A percentile compares a stretch with the other conserved stretches of the same genome.
Evolutionary conservation across 2,888 invertebrate genomes (phyloP).

Genomic region (Drosophila kanekoi): DNA sequence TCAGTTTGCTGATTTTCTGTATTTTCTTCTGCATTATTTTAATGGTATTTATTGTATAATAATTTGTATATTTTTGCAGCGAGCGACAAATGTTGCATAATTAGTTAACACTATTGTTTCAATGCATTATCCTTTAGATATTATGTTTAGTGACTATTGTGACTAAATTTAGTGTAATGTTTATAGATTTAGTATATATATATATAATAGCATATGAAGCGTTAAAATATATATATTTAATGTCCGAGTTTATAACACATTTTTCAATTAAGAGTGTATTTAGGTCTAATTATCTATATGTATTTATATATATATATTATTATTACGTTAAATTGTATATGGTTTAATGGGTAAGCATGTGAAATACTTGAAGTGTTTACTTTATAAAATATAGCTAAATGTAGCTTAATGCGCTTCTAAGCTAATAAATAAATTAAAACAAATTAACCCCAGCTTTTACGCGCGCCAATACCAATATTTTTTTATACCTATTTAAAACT

Average conservation of each 20-base stretch:
- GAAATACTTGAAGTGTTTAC: slow-evolving; percentile 62
- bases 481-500: slow-evolving; percentile 52
- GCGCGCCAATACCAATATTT: slow-evolving; percentile 42
- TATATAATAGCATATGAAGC: slow-evolving; percentile 76
- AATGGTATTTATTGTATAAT: slow-evolving; percentile 71
- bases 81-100: slow-evolving; percentile 61
- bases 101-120: slow-evolving; percentile 42
- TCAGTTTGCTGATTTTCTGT: slow-evolving; percentile 30
- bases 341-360: slow-evolving; percentile 64
- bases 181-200: slow-evolving; percentile 50
- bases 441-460: slow-evolving; percentile 37
- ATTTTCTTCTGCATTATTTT: slow-evolving; percentile 52
- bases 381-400: slow-evolving; percentile 55
- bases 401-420: slow-evolving; percentile 61
- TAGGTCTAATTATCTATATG: slow-evolving; percentile 32
- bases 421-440: slow-evolving; percentile 75
- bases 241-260: slow-evolving; percentile 64
- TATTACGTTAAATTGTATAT: slow-evolving; percentile 46
- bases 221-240: slow-evolving; percentile 74
- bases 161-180: slow-evolving; percentile 71
- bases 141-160: slow-evolving; percentile 71
- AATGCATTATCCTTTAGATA: slow-evolving; percentile 33
- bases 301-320: slow-evolving; percentile 45
- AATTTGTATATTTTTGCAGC: slow-evolving; percentile 59
- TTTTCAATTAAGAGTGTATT: slow-evolving; percentile 55